These are phyloP conservation scores for Drymodes brunneopygia DNA, from an alignment of 2,113 vertebrate species.

Conservation along the genomic window DNA sequence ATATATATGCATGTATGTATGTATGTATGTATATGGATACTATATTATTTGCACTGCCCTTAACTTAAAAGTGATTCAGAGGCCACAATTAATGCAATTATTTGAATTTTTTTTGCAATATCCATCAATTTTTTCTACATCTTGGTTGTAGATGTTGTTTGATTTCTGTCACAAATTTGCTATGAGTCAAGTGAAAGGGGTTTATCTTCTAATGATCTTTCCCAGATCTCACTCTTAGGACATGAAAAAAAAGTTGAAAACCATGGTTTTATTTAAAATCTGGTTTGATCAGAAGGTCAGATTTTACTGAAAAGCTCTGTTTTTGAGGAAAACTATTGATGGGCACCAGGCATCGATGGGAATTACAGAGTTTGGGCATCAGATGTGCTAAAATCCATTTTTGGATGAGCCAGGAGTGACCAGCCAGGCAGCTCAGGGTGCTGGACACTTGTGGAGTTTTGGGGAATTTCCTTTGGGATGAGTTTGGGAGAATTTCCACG, in stretches of 20 bases:
- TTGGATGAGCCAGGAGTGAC: accelerated
- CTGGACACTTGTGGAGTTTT: not conserved
- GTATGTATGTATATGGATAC: accelerated
- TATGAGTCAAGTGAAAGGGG: not conserved
- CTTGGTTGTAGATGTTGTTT: too few species aligned
- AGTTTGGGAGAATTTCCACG: not conserved
- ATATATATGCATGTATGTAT: not conserved
- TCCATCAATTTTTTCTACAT: not conserved
- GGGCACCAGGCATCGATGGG: not conserved
- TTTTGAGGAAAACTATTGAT: not conserved
- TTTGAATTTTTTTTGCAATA: not conserved
- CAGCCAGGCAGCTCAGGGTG: accelerated
- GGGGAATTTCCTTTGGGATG: not conserved
- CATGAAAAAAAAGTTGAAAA: not conserved
- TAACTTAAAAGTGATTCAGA: not conserved
- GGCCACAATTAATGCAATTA: not conserved
- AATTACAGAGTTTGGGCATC: not conserved
- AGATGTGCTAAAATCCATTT: not conserved
- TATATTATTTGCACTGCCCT: not conserved
- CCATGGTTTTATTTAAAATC: not conserved
- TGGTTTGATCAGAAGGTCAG: not conserved
- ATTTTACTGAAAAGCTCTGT: not conserved
- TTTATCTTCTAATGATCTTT: not conserved
- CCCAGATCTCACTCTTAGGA: not conserved
- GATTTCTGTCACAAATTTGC: not conserved